Percentiles rank a stretch among this genome's conserved stretches.
Evolutionary conservation across 1,140 invertebrate genomes (phyloP).

Genomic region (Bombus haemorrhoidalis): DNA sequence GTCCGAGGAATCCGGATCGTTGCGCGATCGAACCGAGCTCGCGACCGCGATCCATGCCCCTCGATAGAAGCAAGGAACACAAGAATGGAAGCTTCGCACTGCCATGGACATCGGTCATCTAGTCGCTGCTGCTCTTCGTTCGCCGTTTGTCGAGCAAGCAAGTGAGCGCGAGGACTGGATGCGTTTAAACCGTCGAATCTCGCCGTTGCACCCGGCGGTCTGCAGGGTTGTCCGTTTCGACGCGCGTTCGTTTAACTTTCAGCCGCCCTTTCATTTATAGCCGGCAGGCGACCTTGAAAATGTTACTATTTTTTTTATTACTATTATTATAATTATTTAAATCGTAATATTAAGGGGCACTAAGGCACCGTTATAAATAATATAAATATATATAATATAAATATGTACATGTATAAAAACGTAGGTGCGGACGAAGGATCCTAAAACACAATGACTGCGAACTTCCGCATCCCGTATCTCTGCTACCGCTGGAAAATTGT

Average conservation of each 20-base stretch:
- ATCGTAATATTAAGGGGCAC: constrained; percentile 38
- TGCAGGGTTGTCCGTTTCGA: not conserved
- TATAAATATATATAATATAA: constrained; percentile 10
- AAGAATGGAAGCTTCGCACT: constrained; percentile 61
- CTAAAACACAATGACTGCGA: constrained; percentile 13
- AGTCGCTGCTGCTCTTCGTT: constrained; percentile 55
- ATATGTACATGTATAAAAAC: constrained; percentile 10
- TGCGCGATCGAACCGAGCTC: constrained; percentile 26
- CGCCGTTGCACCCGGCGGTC: not conserved
- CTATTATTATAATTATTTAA: constrained; percentile 38
- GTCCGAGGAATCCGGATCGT: constrained; percentile 49
- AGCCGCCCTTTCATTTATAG: not conserved
- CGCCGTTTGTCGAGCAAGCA: constrained; percentile 18
- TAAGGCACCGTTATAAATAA: constrained; percentile 33
- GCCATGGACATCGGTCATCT: constrained; percentile 63
- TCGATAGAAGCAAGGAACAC: constrained; percentile 37
- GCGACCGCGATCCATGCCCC: constrained; percentile 37
- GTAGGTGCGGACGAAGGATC: constrained; percentile 24
- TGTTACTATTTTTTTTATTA: constrained; percentile 53
- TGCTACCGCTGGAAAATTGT: constrained; percentile 5
- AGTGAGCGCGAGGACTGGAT: not conserved
- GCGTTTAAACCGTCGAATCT: constrained; percentile 3
- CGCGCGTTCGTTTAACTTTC: not conserved
- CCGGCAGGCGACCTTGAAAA: not conserved
- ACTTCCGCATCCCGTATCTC: constrained; percentile 1